Conservation (phyloP, 2,113 vertebrate genomes). For the Sorex fumeus region DNA sequence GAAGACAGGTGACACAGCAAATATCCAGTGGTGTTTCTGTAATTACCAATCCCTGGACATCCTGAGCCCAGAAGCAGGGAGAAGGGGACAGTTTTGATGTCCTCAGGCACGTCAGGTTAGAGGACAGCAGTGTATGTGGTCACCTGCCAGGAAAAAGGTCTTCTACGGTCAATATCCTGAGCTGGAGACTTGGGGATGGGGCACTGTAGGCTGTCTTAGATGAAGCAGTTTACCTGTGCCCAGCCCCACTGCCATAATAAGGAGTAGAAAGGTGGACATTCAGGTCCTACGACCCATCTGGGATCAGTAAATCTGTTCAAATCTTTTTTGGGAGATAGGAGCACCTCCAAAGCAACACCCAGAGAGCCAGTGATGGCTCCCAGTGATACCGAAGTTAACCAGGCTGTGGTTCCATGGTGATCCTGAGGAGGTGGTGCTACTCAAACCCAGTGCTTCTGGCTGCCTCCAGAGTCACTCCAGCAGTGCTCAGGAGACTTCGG, state of each 20-base stretch:
- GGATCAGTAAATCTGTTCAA: neutral
- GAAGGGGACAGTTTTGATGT: neutral
- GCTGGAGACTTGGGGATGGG: neutral
- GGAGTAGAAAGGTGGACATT: neutral
- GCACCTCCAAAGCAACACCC: too few species aligned
- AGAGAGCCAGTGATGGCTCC: neutral
- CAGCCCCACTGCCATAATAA: neutral
- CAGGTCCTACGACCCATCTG: neutral
- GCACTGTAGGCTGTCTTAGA: neutral
- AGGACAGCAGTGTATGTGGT: neutral
- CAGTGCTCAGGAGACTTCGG: too few species aligned
- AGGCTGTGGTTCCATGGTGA: neutral
- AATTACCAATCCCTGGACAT: neutral
- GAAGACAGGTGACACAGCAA: neutral
- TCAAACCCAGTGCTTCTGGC: too few species aligned
- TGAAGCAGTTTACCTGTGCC: neutral
- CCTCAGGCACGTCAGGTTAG: neutral
- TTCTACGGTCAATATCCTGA: neutral
- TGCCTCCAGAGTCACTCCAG: too few species aligned
- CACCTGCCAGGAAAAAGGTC: neutral
- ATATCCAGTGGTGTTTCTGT: neutral
- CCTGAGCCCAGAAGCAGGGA: neutral
- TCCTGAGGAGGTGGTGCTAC: too few species aligned
- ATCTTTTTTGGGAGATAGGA: neutral
- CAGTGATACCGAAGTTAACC: neutral